A percentile compares a stretch with the other conserved stretches of the same genome.
Evolutionary conservation across 2,113 vertebrate genomes (phyloP).

Genomic region (Indicator indicator): DNA sequence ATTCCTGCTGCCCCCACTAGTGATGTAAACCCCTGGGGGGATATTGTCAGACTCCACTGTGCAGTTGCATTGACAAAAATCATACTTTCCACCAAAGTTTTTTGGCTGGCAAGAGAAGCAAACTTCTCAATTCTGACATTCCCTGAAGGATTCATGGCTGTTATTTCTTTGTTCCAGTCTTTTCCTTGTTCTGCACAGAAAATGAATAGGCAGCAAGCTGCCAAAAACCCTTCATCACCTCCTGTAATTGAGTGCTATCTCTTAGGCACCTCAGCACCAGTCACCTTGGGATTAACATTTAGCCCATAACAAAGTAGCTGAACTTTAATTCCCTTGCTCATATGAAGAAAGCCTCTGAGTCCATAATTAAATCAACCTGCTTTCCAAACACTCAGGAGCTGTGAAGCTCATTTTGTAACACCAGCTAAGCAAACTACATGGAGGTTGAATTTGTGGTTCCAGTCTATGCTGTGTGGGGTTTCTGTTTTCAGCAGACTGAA

Average conservation of each 20-base stretch:
- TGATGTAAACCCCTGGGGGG: not conserved
- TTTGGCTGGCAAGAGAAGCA: not conserved
- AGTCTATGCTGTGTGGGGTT: not conserved
- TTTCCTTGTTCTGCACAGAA: not conserved
- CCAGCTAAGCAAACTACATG: not conserved
- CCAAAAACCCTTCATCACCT: conserved; percentile 26
- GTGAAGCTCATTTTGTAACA: conserved; percentile 8
- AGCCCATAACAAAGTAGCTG: conserved; percentile 32
- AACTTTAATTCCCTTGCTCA: conserved; percentile 37
- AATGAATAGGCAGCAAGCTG: not conserved
- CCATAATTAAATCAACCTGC: conserved; percentile 13
- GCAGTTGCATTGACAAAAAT: not conserved
- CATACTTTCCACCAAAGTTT: not conserved
- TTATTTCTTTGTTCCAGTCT: not conserved
- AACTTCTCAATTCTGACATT: not conserved
- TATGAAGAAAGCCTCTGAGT: conserved; percentile 38
- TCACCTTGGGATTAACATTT: conserved; percentile 35
- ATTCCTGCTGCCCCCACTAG: not conserved
- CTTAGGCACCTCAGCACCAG: not conserved
- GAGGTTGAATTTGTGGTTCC: not conserved
- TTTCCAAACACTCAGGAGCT: not conserved
- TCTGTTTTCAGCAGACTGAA: not conserved
- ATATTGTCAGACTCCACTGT: not conserved
- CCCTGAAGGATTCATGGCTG: not conserved
- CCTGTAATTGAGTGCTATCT: conserved; percentile 3